Conservation (phyloP, 1,140 invertebrate genomes). For the Eufriesea mexicana region DNA sequence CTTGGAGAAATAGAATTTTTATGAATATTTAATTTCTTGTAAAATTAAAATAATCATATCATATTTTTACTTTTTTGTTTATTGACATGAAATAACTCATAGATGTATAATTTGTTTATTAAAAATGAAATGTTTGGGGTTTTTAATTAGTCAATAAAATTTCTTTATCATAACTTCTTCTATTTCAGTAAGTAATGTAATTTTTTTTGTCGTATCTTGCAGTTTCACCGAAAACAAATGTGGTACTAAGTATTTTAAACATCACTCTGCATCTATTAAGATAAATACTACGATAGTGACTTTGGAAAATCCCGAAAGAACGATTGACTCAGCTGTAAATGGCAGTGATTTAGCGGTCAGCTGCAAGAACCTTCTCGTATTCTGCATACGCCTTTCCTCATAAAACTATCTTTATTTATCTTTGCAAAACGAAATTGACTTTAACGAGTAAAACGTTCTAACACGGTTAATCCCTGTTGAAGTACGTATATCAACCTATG, state of each 20-base stretch:
- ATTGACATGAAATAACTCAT: too few relatives aligned
- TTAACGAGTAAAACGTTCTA: neutral
- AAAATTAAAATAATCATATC: neutral
- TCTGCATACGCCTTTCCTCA: neutral
- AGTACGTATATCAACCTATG: neutral
- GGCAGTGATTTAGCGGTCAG: slow-evolving; percentile 6
- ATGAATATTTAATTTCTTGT: neutral
- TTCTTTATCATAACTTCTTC: too few relatives aligned
- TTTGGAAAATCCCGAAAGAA: slow-evolving; percentile 30
- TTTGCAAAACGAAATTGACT: neutral
- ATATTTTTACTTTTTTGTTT: neutral
- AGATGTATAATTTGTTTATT: neutral
- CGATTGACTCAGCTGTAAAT: slow-evolving; percentile 32
- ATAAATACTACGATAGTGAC: slow-evolving; percentile 8
- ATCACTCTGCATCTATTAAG: neutral
- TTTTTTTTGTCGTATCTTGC: neutral
- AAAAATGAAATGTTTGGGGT: too few relatives aligned
- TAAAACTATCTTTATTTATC: slow-evolving; percentile 26
- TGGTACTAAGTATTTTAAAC: neutral
- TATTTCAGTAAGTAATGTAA: neutral
- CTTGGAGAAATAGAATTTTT: neutral
- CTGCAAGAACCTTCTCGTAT: neutral
- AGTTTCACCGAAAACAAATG: neutral
- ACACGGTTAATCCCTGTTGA: neutral
- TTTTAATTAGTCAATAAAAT: too few relatives aligned